phyloP scores from a whole-genome alignment of 64 coral and sea anemone species.

The Pocillopora damicornis region DNA sequence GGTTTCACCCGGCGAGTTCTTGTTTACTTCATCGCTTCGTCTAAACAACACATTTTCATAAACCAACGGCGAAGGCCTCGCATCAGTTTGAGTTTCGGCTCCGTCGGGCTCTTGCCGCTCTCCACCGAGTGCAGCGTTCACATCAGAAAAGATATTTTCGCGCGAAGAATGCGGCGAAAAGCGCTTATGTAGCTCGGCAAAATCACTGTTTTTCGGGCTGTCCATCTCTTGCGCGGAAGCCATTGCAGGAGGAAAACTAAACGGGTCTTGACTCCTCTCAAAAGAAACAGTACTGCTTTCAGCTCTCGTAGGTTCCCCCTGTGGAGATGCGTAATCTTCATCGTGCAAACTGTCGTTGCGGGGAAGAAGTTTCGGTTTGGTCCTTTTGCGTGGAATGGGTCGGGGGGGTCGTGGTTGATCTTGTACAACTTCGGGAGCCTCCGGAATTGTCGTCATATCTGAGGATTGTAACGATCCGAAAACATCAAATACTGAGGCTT shows the following conservation, averaged over 20 bases:
- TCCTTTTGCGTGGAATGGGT: constrained; percentile 1
- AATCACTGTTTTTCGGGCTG: constrained; percentile 32
- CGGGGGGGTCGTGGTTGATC: constrained; percentile 24
- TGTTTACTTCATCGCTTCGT: constrained; percentile 32
- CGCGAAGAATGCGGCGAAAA: constrained; percentile 55
- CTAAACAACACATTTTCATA: constrained; percentile 98
- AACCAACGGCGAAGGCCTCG: constrained; percentile 56
- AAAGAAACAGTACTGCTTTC: constrained; percentile 1
- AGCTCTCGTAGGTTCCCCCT: background rate
- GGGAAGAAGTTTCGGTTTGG: constrained; percentile 7
- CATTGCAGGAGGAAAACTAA: constrained; percentile 48
- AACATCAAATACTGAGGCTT: constrained; percentile 42
- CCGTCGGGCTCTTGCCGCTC: constrained; percentile 30
- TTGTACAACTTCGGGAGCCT: constrained; percentile 14
- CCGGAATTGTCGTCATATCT: constrained; percentile 31
- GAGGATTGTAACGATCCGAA: constrained; percentile 15
- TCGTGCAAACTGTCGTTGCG: constrained; percentile 70
- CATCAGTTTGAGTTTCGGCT: constrained; percentile 14
- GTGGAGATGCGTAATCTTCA: constrained; percentile 20
- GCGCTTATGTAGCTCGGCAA: constrained; percentile 59
- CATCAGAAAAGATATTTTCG: constrained; percentile 48
- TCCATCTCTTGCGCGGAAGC: background rate
- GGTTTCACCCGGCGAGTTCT: background rate
- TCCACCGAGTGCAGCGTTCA: background rate
- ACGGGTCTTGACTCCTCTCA: constrained; percentile 53